Percentiles rank a stretch among this genome's conserved stretches.
Evolutionary conservation across 2,797 vertebrate genomes (phyloP).

Genomic region (Crossoptilon crossoptilon): DNA sequence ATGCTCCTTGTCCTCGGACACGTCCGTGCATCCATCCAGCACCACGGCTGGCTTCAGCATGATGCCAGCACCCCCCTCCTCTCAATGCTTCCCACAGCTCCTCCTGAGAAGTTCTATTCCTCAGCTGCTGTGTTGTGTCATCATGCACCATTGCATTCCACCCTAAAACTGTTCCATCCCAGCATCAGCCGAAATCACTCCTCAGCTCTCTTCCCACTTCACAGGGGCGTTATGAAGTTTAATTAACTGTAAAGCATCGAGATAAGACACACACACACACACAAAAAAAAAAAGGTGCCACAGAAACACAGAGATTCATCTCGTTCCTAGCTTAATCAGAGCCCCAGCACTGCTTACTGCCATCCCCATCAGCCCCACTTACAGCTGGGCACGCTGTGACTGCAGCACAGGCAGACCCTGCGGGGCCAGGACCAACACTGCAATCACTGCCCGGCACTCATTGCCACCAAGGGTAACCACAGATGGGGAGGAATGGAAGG

Average conservation of each 20-base stretch:
- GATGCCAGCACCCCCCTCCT: rapidly evolving
- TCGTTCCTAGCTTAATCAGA: neutral
- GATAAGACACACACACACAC: neutral
- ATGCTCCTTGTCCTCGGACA: rapidly evolving
- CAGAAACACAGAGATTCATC: neutral
- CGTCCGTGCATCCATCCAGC: neutral
- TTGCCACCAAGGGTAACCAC: neutral
- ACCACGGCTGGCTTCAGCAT: rapidly evolving
- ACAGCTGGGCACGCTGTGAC: neutral
- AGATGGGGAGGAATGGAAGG: neutral
- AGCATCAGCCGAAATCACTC: rapidly evolving
- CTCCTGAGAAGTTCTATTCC: neutral
- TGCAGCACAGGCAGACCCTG: neutral
- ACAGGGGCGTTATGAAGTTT: neutral
- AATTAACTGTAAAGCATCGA: neutral
- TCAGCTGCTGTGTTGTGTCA: rapidly evolving
- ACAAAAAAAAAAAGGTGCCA: neutral
- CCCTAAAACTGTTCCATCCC: neutral
- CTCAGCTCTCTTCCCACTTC: neutral
- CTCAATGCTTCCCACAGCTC: neutral
- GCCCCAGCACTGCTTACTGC: neutral
- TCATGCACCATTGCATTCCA: neutral
- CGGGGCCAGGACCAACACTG: rapidly evolving
- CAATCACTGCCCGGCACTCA: rapidly evolving
- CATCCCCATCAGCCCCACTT: neutral